Base-by-base conservation (phyloP, 1,140 invertebrate genomes). In the Brachionus calyciflorus region DNA sequence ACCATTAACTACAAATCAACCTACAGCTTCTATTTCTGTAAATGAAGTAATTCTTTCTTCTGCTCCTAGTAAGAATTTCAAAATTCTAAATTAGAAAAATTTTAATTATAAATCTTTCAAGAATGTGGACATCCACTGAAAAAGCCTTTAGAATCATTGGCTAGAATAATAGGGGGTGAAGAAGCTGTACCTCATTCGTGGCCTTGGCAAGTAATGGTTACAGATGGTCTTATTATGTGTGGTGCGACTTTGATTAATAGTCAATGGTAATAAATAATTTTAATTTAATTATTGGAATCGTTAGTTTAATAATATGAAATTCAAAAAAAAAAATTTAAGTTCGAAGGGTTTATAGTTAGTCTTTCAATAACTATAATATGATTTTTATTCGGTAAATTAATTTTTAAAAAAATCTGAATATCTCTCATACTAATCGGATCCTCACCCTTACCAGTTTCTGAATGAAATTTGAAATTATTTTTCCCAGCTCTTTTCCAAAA, bases 131-230 rank as follows among this genome's bases (percentile, higher is more conserved):
- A 28, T 21, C 69, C 69, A 12, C 51, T 73, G 7, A 51, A 73
- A 40, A 49, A 55, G 21, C 69, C 69, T n/a, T 10, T 73, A 6
- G 69, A 73, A 40, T 44, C 60, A 7, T 41, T 65, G 30, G 33
- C 19, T 10, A 28, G 69, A 14, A 73, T 73, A 4, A 55, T 73
- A 12, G 69, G 69, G 12, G 69, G 69, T 12, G 30, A 51, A 33
- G 69, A 49, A 21, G 69, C 69, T 30, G 51, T 51, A 10, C 69
- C 69, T 19, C 24, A 73, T 73, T 73, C 69, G 5, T 73, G 69
- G 69, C 69, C 69, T 1, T 73, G 69, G 69, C 69, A 73, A 73
- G 69, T 51, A 30, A 33, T 73, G 28, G 37, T 73, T 4, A 73
- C 69, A 2, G 69, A 73, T 41, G 69, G 69, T 26, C 6, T 73